Conservation (phyloP, 2,888 invertebrate species). For the Pheosia gnoma region DNA sequence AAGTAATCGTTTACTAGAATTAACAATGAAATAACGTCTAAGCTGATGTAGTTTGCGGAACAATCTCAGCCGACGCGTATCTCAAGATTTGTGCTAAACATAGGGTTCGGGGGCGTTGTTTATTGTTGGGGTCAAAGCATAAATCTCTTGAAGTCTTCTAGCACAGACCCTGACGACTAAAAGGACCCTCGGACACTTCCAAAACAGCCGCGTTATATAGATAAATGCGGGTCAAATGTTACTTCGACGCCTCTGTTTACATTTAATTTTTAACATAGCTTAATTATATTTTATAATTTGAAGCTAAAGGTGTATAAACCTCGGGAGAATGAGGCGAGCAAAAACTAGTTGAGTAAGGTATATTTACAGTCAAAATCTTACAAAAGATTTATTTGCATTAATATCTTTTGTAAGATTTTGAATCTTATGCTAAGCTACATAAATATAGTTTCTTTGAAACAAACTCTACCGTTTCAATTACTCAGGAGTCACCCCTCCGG, state of each 20-base stretch:
- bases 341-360: not conserved
- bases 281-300: conserved; percentile 32
- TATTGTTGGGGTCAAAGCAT: conserved; percentile 66
- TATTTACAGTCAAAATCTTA: conserved; percentile 1
- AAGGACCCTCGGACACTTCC: conserved; percentile 62
- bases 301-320: not conserved
- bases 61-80: conserved; percentile 31
- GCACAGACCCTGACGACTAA: conserved; percentile 50
- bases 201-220: conserved; percentile 57
- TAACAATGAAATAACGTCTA: not conserved
- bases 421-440: no score
- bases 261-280: conserved; percentile 40
- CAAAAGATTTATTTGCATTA: no score
- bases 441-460: not conserved
- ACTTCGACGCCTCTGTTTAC: conserved; percentile 35
- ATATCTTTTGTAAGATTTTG: no score
- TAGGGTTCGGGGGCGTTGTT: conserved; percentile 62
- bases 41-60: conserved; percentile 20
- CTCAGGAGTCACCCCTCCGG: conserved; percentile 31
- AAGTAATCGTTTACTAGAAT: not conserved
- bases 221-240: conserved; percentile 55
- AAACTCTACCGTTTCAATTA: conserved; percentile 38
- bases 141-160: conserved; percentile 65
- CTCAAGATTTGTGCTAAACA: conserved; percentile 40
- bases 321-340: not conserved